phyloP scores from a whole-genome alignment of 2,797 vertebrate species.

The Enoplosus armatus region DNA sequence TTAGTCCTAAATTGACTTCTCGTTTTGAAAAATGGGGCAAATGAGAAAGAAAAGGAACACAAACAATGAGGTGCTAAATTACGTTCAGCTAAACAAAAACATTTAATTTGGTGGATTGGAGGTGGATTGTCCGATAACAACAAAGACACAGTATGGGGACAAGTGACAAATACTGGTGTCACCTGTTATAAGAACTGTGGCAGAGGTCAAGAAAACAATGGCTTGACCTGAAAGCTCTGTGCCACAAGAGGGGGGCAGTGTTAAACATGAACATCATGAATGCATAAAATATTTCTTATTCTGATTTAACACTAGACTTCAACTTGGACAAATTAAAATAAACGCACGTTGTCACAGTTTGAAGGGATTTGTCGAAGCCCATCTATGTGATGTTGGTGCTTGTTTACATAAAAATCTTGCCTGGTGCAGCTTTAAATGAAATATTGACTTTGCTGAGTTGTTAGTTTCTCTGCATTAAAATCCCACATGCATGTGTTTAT shows the following conservation, averaged over 20 bases:
- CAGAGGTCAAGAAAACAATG: background rate
- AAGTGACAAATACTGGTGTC: background rate
- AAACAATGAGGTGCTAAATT: background rate
- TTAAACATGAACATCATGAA: background rate
- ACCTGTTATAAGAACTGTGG: background rate
- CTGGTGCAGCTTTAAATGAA: conserved; percentile 6
- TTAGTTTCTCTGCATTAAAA: conserved; percentile 12
- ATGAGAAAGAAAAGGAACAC: background rate
- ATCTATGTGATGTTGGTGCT: background rate
- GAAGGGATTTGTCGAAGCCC: background rate
- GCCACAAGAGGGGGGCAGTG: conserved; percentile 44
- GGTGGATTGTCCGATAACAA: background rate
- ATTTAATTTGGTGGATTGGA: background rate
- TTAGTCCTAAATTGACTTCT: background rate
- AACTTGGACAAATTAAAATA: background rate
- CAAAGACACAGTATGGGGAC: background rate
- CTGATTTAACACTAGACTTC: background rate
- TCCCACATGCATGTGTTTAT: background rate
- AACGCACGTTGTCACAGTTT: background rate
- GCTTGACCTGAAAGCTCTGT: background rate
- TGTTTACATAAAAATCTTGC: background rate
- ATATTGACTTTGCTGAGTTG: background rate
- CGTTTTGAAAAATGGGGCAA: background rate
- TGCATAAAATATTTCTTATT: background rate
- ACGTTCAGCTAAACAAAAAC: background rate